Conservation (phyloP, 2,797 vertebrate species). For the Aldrovandia affinis region DNA sequence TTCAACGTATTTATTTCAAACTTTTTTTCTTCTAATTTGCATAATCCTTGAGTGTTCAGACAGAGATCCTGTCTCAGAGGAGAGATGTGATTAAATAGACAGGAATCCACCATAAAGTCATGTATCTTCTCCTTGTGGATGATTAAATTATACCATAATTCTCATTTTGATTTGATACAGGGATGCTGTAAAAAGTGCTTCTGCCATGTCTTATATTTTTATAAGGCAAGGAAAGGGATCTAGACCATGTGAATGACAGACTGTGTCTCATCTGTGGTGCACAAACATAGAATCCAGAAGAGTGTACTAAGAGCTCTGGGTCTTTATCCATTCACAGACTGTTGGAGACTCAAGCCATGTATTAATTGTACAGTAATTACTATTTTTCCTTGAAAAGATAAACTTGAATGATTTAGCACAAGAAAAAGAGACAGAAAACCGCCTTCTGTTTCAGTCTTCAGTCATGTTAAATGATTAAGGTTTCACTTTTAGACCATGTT, state of each 20-base stretch:
- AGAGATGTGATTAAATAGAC: neutral
- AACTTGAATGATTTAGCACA: neutral
- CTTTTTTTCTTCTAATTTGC: neutral
- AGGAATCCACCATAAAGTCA: neutral
- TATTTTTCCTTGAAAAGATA: neutral
- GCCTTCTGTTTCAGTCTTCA: too few relatives aligned
- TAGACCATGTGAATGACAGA: neutral
- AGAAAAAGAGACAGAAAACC: neutral
- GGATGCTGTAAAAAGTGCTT: too few relatives aligned
- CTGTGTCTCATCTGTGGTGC: neutral
- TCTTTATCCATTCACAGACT: neutral
- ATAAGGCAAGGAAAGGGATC: neutral
- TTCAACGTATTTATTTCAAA: neutral
- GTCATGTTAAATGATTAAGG: neutral
- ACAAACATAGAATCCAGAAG: neutral
- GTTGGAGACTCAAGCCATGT: neutral
- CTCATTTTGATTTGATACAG: neutral
- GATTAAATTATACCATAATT: neutral
- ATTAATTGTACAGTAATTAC: neutral
- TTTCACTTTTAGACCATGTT: neutral
- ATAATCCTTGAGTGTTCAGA: neutral
- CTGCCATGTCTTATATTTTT: neutral
- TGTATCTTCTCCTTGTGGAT: neutral
- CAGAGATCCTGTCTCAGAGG: neutral
- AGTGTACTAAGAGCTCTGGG: neutral